Evolutionary conservation across 2,888 invertebrate species (phyloP).

Genomic region (Lysandra bellargus): DNA sequence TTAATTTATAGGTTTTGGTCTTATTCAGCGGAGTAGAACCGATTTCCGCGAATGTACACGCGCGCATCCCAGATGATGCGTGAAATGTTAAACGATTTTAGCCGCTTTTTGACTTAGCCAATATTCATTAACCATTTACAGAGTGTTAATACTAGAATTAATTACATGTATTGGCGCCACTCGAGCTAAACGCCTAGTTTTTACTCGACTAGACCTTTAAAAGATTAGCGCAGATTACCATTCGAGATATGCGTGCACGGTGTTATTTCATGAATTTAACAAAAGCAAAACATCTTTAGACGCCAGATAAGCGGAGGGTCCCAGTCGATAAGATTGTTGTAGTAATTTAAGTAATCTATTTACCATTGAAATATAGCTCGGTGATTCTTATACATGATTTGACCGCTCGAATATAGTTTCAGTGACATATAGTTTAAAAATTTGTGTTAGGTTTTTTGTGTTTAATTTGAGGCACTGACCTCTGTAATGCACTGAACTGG

Average conservation of each 20-base stretch:
- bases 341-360: neutral
- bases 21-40: neutral
- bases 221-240: too few species aligned
- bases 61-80: constrained; percentile 3
- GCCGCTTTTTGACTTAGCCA: neutral
- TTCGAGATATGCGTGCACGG: neutral
- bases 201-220: neutral
- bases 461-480: too few species aligned
- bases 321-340: constrained; percentile 1
- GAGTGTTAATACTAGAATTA: neutral
- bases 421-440: too few species aligned
- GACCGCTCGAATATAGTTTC: too few species aligned
- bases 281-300: constrained; percentile 7
- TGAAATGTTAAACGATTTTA: constrained; percentile 15
- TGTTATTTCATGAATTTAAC: neutral
- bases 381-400: too few species aligned
- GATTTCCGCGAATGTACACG: neutral
- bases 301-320: constrained; percentile 6
- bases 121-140: constrained; percentile 11
- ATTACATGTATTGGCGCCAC: neutral
- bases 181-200: constrained; percentile 8
- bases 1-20: neutral
- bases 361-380: too few species aligned
- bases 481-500: too few species aligned
- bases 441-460: too few species aligned